These are phyloP conservation scores for Halocynthia aurantium DNA, from an alignment of 23 tunicate species.

Conservation along the genomic window DNA sequence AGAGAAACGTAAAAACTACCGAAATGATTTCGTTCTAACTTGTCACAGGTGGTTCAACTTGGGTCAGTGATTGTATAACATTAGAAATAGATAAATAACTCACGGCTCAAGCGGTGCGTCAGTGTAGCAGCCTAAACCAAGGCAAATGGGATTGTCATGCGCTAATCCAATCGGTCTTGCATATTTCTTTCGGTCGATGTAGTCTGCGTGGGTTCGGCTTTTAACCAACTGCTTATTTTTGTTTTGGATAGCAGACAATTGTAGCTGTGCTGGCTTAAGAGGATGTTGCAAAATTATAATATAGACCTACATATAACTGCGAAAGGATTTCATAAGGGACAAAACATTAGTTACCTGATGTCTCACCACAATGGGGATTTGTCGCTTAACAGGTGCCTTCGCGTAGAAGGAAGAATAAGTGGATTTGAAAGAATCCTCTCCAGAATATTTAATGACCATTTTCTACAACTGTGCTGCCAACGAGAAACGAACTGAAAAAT, in stretches of 20 bases:
- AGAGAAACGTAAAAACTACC: too few species aligned
- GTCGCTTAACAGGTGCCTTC: conserved; percentile 28
- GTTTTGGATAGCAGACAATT: not conserved
- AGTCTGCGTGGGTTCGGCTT: conserved; percentile 31
- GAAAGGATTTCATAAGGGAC: too few species aligned
- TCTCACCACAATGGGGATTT: conserved; percentile 7
- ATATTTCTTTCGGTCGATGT: conserved; percentile 36
- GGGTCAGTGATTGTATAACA: too few species aligned
- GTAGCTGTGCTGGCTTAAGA: not conserved
- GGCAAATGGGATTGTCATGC: conserved; percentile 39
- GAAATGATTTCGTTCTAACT: too few species aligned
- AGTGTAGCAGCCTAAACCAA: conserved; percentile 46
- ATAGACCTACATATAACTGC: too few species aligned
- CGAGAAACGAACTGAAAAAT: too few species aligned
- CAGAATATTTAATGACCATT: conserved; percentile 54
- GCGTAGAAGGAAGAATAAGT: conserved; percentile 45
- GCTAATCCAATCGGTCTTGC: conserved; percentile 37
- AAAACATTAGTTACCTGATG: conserved; percentile 30
- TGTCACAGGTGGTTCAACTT: too few species aligned
- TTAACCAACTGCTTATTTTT: conserved; percentile 23
- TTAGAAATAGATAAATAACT: conserved; percentile 1
- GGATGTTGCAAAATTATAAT: conserved; percentile 5
- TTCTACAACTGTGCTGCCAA: not conserved
- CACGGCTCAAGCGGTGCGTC: conserved; percentile 32
- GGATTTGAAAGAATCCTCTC: conserved; percentile 56